phyloP scores from a whole-genome alignment of 1,140 invertebrate species.

The Vanessa atalanta region DNA sequence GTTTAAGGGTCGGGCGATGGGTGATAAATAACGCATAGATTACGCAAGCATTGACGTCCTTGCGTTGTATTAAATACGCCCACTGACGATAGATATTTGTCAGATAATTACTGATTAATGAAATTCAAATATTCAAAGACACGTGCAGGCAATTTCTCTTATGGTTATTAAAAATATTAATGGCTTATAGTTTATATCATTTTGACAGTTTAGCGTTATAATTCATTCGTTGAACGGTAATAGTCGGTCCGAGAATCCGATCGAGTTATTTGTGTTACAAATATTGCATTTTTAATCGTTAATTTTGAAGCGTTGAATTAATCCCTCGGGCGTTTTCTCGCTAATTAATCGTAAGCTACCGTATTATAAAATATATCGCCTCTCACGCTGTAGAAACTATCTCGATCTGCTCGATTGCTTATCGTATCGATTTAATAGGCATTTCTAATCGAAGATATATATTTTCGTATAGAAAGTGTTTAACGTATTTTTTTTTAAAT shows the following conservation, averaged over 20 bases:
- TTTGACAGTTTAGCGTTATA: slow-evolving; percentile 19
- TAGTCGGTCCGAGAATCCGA: slow-evolving; percentile 17
- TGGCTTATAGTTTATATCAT: slow-evolving; percentile 15
- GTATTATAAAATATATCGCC: slow-evolving; percentile 27
- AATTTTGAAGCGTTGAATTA: slow-evolving; percentile 18
- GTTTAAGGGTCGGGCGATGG: slow-evolving; percentile 3
- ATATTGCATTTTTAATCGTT: slow-evolving; percentile 26
- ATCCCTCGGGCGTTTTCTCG: slow-evolving; percentile 17
- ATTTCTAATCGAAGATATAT: slow-evolving; percentile 17
- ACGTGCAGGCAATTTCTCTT: slow-evolving; percentile 27
- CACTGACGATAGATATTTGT: not conserved
- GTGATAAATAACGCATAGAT: slow-evolving; percentile 20
- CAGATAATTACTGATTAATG: slow-evolving; percentile 23
- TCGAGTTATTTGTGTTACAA: slow-evolving; percentile 13
- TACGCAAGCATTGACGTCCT: slow-evolving; percentile 5
- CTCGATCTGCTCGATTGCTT: not conserved
- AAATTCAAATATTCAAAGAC: slow-evolving; percentile 25
- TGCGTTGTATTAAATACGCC: not conserved
- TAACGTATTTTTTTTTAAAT: not conserved
- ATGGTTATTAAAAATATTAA: slow-evolving; percentile 31
- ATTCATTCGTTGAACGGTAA: slow-evolving; percentile 21
- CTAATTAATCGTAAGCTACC: slow-evolving; percentile 35
- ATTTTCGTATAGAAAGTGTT: not conserved
- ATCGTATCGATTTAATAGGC: slow-evolving; percentile 28
- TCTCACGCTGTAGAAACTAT: slow-evolving; percentile 1